These are phyloP conservation scores for Thunnus maccoyii DNA, from an alignment of 2,113 vertebrate species.

Conservation along the genomic window DNA sequence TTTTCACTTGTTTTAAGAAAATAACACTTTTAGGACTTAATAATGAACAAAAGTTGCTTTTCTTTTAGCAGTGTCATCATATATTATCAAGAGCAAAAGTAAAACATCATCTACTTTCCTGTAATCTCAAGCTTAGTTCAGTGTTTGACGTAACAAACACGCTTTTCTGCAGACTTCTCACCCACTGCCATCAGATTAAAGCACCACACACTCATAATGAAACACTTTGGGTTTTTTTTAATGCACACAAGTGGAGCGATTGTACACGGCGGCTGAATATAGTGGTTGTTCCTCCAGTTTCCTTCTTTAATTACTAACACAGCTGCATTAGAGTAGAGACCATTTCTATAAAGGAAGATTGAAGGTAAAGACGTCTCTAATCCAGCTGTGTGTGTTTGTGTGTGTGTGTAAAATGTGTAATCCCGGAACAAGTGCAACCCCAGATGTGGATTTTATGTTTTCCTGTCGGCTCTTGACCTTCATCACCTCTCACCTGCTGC, in stretches of 20 bases:
- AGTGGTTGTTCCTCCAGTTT: conserved; percentile 30
- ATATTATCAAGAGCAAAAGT: no score
- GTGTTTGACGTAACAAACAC: no score
- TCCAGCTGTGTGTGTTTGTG: conserved; percentile 27
- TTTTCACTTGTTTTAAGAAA: no score
- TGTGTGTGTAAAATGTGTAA: conserved; percentile 3
- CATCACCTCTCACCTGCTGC: conserved; percentile 59
- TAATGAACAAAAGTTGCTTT: background rate
- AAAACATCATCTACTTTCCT: no score
- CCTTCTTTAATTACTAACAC: conserved; percentile 59
- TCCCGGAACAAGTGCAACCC: conserved; percentile 56
- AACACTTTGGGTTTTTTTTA: conserved; percentile 9
- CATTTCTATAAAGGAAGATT: conserved; percentile 9
- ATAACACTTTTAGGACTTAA: background rate
- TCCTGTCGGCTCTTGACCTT: conserved; percentile 58
- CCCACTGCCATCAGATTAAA: conserved; percentile 1
- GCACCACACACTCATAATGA: conserved; percentile 22
- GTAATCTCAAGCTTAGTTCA: no score
- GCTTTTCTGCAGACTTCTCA: background rate
- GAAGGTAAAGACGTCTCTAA: conserved; percentile 3
- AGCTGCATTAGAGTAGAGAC: conserved; percentile 21
- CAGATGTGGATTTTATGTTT: conserved; percentile 66
- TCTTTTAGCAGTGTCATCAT: no score
- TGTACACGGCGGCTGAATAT: conserved; percentile 11
- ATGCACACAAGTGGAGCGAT: conserved; percentile 14